A percentile compares a stretch with the other conserved stretches of the same genome.
phyloP scores from a whole-genome alignment of 2,113 vertebrate species.

The Micronycteris hirsuta region DNA sequence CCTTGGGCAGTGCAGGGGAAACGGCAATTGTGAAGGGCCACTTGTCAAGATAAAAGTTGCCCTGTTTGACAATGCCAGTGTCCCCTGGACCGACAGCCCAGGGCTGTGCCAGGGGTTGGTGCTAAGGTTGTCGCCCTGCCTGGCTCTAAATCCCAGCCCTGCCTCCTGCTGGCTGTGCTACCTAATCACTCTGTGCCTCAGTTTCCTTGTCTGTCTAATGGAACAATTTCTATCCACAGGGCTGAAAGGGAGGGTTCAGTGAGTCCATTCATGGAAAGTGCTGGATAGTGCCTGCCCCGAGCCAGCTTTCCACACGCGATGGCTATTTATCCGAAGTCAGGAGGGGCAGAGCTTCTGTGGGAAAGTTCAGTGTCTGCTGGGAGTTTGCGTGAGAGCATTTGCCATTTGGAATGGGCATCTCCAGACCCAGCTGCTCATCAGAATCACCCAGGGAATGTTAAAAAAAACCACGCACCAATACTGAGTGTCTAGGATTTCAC shows the following conservation, averaged over 20 bases:
- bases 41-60: constrained; percentile 65
- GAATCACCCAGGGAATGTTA: not conserved
- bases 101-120: not conserved
- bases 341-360: not conserved
- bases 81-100: not conserved
- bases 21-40: constrained; percentile 1
- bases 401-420: not conserved
- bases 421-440: not conserved
- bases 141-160: not conserved
- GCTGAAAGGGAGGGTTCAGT: not conserved
- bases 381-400: not conserved
- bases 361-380: not conserved
- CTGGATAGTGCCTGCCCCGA: not conserved
- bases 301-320: rapidly evolving
- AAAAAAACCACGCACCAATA: not conserved
- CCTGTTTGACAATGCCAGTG: not conserved
- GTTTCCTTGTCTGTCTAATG: not conserved
- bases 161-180: not conserved
- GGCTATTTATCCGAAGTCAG: not conserved
- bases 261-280: rapidly evolving
- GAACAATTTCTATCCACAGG: not conserved
- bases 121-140: not conserved
- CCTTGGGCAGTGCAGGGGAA: constrained; percentile 23
- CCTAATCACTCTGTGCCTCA: not conserved
- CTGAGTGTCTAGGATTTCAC: not conserved